Conservation (phyloP, 2,888 invertebrate species). For the Synanthedon myopaeformis region DNA sequence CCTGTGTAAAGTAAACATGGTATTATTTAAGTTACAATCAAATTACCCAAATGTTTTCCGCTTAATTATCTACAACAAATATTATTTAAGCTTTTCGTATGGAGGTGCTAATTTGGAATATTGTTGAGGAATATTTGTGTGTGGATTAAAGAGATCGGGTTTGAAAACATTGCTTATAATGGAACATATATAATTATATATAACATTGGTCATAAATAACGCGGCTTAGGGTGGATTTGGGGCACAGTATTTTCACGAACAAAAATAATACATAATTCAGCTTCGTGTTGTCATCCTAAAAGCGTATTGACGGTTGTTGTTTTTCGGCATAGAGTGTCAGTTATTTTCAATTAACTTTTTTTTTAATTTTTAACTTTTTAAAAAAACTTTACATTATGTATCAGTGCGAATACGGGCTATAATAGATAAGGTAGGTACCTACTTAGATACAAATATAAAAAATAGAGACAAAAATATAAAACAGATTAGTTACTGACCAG, state of each 20-base stretch:
- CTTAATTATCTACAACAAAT: no score
- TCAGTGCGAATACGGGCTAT: no score
- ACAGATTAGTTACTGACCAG: no score
- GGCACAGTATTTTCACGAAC: slow-evolving; percentile 49
- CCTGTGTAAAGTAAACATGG: no score
- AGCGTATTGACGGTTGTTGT: slow-evolving; percentile 52
- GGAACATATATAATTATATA: slow-evolving; percentile 25
- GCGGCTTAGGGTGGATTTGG: slow-evolving; percentile 59
- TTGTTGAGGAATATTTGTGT: slow-evolving; percentile 45
- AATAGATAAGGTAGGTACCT: no score
- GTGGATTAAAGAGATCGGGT: slow-evolving; percentile 40
- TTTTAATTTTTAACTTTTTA: no score
- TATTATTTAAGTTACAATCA: no score
- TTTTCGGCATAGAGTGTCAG: slow-evolving; percentile 46
- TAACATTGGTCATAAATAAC: slow-evolving; percentile 52
- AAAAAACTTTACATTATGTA: no score
- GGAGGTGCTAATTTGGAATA: slow-evolving; percentile 29
- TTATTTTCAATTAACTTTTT: slow-evolving; percentile 4
- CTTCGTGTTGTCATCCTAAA: slow-evolving; percentile 65
- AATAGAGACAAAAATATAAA: no score
- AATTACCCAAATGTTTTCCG: no score
- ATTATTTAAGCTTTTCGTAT: no score
- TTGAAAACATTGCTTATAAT: slow-evolving; percentile 31
- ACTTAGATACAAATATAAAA: no score
- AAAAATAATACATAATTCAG: slow-evolving; percentile 56